Evolutionary conservation across 2,888 invertebrate genomes (phyloP).

Genomic region (Oscheius sp.): DNA sequence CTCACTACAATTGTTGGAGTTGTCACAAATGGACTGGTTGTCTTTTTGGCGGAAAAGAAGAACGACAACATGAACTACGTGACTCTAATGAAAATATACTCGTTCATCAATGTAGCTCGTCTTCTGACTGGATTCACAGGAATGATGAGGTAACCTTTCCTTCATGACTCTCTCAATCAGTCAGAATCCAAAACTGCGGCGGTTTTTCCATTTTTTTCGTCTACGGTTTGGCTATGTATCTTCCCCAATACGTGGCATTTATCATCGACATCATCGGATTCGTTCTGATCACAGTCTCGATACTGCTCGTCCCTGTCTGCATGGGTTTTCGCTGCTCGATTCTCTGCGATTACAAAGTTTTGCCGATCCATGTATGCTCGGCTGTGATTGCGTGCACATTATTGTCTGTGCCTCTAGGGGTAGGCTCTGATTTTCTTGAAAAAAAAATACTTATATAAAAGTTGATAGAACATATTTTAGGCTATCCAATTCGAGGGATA

Average conservation of each 20-base stretch:
- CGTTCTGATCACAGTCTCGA: neutral
- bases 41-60: neutral
- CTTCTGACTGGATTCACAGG: neutral
- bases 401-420: neutral
- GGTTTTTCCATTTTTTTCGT: neutral
- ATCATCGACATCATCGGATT: neutral
- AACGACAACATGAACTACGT: conserved; percentile 14
- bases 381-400: neutral
- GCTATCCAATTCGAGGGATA: neutral
- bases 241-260: neutral
- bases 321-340: conserved; percentile 15
- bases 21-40: conserved; percentile 1
- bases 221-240: neutral
- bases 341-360: neutral
- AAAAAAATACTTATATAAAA: neutral
- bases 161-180: neutral
- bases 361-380: neutral
- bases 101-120: neutral
- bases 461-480: neutral
- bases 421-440: neutral
- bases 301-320: conserved; percentile 4
- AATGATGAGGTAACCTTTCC: neutral
- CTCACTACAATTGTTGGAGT: neutral
- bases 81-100: conserved; percentile 13
- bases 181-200: neutral